Conservation (phyloP, 1,140 invertebrate species). For the Ostrea edulis region DNA sequence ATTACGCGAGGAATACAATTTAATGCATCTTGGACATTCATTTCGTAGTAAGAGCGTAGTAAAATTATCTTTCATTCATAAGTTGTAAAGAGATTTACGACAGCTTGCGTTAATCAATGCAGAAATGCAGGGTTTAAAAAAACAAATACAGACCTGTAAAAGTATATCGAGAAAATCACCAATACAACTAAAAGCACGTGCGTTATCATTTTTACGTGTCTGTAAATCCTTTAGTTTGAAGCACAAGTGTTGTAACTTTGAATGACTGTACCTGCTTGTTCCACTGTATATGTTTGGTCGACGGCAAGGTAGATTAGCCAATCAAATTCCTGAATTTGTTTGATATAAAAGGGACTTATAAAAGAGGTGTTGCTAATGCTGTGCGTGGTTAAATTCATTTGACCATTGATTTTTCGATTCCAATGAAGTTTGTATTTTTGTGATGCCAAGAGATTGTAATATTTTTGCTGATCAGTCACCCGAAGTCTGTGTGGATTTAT, state of each 20-base stretch:
- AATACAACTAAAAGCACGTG: constrained; percentile 37
- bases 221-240: constrained; percentile 32
- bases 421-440: background rate
- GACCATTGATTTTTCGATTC: constrained; percentile 33
- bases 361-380: constrained; percentile 34
- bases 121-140: background rate
- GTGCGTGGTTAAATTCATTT: constrained; percentile 6
- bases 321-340: background rate
- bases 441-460: background rate
- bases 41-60: constrained; percentile 11
- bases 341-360: background rate
- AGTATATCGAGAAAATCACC: constrained; percentile 18
- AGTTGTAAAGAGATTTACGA: background rate
- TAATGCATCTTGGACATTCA: background rate
- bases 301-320: background rate
- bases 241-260: constrained; percentile 34
- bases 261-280: constrained; percentile 11
- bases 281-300: constrained; percentile 18
- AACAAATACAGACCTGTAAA: constrained; percentile 8
- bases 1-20: background rate
- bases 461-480: background rate
- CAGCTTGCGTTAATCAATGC: background rate
- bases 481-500: background rate
- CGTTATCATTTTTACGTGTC: constrained; percentile 32
- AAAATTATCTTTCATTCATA: constrained; percentile 28